Evolutionary conservation across 2,888 invertebrate genomes (phyloP).

Genomic region (Calliphora vomitoria): DNA sequence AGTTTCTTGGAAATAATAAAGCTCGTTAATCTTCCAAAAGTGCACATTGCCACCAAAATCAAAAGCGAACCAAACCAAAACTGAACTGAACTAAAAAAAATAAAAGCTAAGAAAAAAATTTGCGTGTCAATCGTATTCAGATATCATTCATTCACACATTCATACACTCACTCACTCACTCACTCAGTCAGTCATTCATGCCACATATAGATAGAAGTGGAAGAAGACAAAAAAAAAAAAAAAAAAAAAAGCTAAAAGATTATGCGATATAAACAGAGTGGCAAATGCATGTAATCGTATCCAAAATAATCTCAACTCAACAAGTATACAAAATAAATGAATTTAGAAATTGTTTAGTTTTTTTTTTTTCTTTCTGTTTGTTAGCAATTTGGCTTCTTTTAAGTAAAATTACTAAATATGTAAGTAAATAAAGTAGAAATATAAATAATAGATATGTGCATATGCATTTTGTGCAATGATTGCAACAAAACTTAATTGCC

Average conservation of each 20-base stretch:
- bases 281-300: slow-evolving; percentile 67
- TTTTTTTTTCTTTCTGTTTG: neutral
- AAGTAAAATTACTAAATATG: slow-evolving; percentile 13
- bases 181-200: slow-evolving; percentile 39
- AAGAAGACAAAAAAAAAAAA: slow-evolving; percentile 13
- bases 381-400: slow-evolving; percentile 14
- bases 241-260: slow-evolving; percentile 48
- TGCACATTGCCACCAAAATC: neutral
- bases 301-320: slow-evolving; percentile 52
- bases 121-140: slow-evolving; percentile 71
- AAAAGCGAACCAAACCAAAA: neutral
- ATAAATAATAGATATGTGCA: slow-evolving; percentile 61
- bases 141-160: slow-evolving; percentile 36
- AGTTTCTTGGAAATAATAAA: neutral
- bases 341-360: slow-evolving; percentile 14
- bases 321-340: slow-evolving; percentile 42
- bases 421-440: slow-evolving; percentile 32
- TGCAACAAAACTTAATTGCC: slow-evolving; percentile 73
- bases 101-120: slow-evolving; percentile 41
- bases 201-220: slow-evolving; percentile 11
- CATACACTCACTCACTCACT: slow-evolving; percentile 11
- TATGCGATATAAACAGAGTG: slow-evolving; percentile 67
- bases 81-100: neutral
- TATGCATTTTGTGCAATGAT: slow-evolving; percentile 73
- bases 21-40: slow-evolving; percentile 32